phyloP scores from a whole-genome alignment of 2,797 vertebrate genomes.

The Morelia viridis region DNA sequence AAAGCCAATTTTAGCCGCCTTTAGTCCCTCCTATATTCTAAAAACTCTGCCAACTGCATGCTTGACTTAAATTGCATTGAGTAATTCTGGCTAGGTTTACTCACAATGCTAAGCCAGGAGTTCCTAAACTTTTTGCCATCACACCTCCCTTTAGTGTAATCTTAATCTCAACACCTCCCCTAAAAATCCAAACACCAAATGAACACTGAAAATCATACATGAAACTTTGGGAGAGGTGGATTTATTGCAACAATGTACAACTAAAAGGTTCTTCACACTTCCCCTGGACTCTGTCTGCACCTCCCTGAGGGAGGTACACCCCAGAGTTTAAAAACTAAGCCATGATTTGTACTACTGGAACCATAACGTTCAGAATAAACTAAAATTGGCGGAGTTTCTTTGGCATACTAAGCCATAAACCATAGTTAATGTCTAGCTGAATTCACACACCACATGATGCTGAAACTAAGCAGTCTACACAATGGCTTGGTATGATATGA shows the following conservation, averaged over 20 bases:
- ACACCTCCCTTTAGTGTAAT: neutral
- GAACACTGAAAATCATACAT: neutral
- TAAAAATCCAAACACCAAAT: neutral
- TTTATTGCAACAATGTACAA: neutral
- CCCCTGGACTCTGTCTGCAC: neutral
- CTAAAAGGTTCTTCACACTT: neutral
- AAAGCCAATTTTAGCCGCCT: neutral
- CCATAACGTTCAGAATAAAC: neutral
- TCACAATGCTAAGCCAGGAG: neutral
- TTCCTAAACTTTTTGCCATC: neutral
- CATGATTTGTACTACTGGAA: neutral
- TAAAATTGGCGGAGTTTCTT: neutral
- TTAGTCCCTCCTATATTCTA: neutral
- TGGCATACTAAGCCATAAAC: neutral
- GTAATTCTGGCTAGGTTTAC: neutral
- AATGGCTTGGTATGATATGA: neutral
- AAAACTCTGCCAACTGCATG: neutral
- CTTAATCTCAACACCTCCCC: neutral
- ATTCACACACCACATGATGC: neutral
- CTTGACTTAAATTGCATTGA: neutral
- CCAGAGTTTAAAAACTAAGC: neutral
- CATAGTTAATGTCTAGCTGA: neutral
- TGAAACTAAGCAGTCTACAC: neutral
- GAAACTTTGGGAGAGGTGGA: neutral
- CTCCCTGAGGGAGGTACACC: neutral